Conservation (phyloP, 2,113 vertebrate species). For the Pantherophis guttatus region DNA sequence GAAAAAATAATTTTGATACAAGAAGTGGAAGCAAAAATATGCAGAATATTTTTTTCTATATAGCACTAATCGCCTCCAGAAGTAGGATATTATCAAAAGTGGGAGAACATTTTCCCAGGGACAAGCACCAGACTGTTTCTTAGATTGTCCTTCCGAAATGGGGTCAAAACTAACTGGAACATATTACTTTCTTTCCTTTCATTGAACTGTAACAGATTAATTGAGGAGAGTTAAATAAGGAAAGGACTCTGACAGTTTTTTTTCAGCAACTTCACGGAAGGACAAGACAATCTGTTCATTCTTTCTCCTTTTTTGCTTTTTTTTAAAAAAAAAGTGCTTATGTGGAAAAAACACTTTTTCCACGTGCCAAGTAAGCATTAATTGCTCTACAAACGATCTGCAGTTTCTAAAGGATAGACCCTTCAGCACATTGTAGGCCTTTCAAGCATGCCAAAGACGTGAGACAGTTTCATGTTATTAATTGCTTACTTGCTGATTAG, state of each 20-base stretch:
- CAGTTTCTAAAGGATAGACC: neutral
- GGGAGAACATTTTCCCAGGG: neutral
- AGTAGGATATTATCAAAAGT: neutral
- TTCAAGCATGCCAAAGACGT: conserved; percentile 43
- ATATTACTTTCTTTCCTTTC: conserved; percentile 17
- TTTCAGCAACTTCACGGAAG: neutral
- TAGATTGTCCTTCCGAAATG: neutral
- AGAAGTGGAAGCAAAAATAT: neutral
- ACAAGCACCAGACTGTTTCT: neutral
- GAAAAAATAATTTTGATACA: neutral
- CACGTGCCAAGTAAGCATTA: neutral
- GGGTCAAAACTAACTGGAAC: neutral
- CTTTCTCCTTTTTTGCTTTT: neutral
- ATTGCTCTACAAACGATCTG: neutral
- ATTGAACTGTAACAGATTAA: conserved; percentile 29
- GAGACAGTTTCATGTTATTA: conserved; percentile 65
- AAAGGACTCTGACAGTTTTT: conserved; percentile 10
- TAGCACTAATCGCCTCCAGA: neutral
- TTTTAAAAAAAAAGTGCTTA: neutral
- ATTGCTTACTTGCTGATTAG: conserved; percentile 61
- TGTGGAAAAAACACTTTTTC: neutral
- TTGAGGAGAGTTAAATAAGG: conserved; percentile 8
- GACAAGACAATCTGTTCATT: conserved; percentile 10
- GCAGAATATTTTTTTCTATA: neutral
- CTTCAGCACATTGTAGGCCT: conserved; percentile 21